Conservation (phyloP, 1,140 invertebrate species). For the Acyrthosiphon pisum region DNA sequence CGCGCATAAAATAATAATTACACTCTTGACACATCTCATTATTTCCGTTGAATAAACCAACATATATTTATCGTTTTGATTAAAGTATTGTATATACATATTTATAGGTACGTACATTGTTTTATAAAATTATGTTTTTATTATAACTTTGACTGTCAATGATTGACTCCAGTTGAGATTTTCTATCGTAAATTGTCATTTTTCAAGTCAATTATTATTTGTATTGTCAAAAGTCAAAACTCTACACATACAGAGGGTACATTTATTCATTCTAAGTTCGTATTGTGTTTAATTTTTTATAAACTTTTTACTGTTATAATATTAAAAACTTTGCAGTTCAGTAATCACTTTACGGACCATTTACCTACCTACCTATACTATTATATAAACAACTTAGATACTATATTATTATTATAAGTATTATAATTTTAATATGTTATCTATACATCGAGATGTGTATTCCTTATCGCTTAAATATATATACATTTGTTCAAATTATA, state of each 20-base stretch:
- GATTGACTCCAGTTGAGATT: background rate
- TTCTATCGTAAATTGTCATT: background rate
- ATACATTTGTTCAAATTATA: background rate
- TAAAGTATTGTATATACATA: background rate
- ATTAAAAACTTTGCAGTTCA: background rate
- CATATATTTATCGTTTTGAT: background rate
- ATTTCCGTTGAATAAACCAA: background rate
- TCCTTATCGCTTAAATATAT: background rate
- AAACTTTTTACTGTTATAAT: too few relatives aligned
- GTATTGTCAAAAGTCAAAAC: background rate
- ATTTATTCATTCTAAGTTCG: background rate
- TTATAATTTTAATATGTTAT: background rate
- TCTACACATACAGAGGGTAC: background rate
- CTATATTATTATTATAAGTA: background rate
- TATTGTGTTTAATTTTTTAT: background rate
- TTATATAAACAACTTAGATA: background rate
- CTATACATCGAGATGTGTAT: background rate
- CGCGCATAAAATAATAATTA: background rate
- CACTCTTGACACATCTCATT: conserved; percentile 1
- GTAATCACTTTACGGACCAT: background rate
- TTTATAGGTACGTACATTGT: background rate
- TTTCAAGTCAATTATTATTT: background rate
- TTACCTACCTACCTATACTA: background rate
- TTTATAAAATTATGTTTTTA: background rate
- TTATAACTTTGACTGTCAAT: background rate